phyloP scores from a whole-genome alignment of 2,888 invertebrate species.

The Drepana falcataria region DNA sequence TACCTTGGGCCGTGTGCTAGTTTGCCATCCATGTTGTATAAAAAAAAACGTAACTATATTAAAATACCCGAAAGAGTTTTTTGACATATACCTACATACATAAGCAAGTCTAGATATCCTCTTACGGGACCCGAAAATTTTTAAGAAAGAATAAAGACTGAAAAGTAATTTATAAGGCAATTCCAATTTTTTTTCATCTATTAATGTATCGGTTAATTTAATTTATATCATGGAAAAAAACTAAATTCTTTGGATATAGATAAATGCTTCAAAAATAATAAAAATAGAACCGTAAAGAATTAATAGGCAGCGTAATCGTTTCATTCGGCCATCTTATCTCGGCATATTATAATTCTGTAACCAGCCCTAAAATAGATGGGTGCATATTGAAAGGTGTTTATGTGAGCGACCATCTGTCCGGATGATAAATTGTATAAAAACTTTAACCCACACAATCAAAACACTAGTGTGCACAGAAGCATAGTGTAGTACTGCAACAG shows the following conservation, averaged over 20 bases:
- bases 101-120: too few relatives aligned
- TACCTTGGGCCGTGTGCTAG: too few relatives aligned
- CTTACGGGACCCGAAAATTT: too few relatives aligned
- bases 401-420: slow-evolving; percentile 70
- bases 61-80: too few relatives aligned
- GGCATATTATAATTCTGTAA: slow-evolving; percentile 66
- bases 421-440: slow-evolving; percentile 75
- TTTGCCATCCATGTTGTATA: too few relatives aligned
- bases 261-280: background rate
- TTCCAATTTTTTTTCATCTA: too few relatives aligned
- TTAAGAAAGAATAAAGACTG: too few relatives aligned
- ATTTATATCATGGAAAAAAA: too few relatives aligned
- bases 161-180: too few relatives aligned
- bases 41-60: too few relatives aligned
- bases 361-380: slow-evolving; percentile 69
- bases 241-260: background rate
- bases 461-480: slow-evolving; percentile 17
- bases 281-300: background rate
- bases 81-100: too few relatives aligned
- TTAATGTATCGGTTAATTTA: too few relatives aligned
- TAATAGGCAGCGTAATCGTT: background rate
- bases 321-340: slow-evolving; percentile 50
- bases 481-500: background rate
- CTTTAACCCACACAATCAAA: slow-evolving; percentile 44
- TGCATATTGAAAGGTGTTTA: slow-evolving; percentile 72